Base-by-base conservation (phyloP, 2,888 invertebrate genomes). In the Platycheirus rosarum region DNA sequence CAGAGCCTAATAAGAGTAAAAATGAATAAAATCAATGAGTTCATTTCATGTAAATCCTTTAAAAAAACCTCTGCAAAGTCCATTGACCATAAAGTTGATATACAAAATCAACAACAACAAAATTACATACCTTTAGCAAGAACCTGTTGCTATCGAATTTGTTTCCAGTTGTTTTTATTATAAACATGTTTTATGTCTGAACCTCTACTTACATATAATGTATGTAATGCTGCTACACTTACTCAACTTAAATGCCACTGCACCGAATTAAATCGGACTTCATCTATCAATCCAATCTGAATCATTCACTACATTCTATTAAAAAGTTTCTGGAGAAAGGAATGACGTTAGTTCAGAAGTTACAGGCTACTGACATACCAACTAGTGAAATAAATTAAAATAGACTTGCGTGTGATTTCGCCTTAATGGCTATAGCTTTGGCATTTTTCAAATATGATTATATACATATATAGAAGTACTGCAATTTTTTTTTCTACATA, bases 391-490 rank as follows among this genome's bases (percentile, higher is more conserved):
- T 42, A 11, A 55, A 35, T 60, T 42, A 13, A n/a, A 66, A 60
- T 60, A 13, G 11, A 68, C 32, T 69, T 55, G 23, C 48, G 48
- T 70, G 60, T 62, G 51, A 49, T 62, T 75, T 62, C 29, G 23
- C 55, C 37, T 57, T 68, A 35, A 57, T 69, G 69, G 62, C 53
- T 60, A 13, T n/a, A n/a, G 62, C 35, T 51, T 16, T 62, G 44
- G 57, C 74, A 74, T 74, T 74, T 49, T 63, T 74, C 9, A 69
- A 57, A 51, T 63, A 49, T n/a, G n/a, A 11, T 74, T 60, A 57
- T 57, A 9, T 44, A 29, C 23, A 23, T 23, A 23, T 53, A n/a
- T 0, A 1, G n/a, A 20, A 2, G 16, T 9, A 55, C 35, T 55
- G 20, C 16, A 23, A 23, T 55, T 13, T 53, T 18, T n/a, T 16